Evolutionary conservation across 2,888 invertebrate genomes (phyloP).

Genomic region (Entomobrya proxima): DNA sequence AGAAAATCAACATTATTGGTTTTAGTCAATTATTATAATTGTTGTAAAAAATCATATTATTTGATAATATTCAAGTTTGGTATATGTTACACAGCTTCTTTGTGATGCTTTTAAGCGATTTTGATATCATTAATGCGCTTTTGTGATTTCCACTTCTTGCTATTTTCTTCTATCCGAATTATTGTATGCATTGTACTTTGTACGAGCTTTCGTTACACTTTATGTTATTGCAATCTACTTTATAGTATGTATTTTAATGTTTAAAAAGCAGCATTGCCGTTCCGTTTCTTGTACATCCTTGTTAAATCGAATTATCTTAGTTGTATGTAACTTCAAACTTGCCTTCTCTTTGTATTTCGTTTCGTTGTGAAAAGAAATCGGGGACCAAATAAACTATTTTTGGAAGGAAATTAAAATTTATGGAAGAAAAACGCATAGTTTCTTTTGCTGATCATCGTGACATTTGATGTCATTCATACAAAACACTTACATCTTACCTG

Average conservation of each 20-base stretch:
- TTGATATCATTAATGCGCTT: no score
- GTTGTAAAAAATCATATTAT: no score
- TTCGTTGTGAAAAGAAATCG: constrained; percentile 63
- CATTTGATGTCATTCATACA: background rate
- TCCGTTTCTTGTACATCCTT: background rate
- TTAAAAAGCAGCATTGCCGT: no score
- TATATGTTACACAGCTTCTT: no score
- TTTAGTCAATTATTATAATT: no score
- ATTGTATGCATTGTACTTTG: no score
- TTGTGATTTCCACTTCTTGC: constrained; percentile 47
- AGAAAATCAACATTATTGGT: no score
- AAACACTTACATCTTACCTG: no score
- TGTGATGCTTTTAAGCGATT: no score
- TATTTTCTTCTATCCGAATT: constrained; percentile 26
- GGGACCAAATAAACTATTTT: constrained; percentile 67
- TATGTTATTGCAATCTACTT: background rate
- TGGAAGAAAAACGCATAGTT: no score
- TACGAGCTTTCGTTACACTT: no score
- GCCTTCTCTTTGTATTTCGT: constrained; percentile 46
- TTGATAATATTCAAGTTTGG: no score
- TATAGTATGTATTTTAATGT: background rate
- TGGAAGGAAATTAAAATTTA: constrained; percentile 38
- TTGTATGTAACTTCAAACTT: background rate
- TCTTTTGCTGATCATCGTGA: background rate
- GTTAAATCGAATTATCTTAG: background rate